A percentile compares a stretch with the other conserved stretches of the same genome.
phyloP scores from a whole-genome alignment of 2,888 invertebrate species.

The Eueremaeus valkanovi region DNA sequence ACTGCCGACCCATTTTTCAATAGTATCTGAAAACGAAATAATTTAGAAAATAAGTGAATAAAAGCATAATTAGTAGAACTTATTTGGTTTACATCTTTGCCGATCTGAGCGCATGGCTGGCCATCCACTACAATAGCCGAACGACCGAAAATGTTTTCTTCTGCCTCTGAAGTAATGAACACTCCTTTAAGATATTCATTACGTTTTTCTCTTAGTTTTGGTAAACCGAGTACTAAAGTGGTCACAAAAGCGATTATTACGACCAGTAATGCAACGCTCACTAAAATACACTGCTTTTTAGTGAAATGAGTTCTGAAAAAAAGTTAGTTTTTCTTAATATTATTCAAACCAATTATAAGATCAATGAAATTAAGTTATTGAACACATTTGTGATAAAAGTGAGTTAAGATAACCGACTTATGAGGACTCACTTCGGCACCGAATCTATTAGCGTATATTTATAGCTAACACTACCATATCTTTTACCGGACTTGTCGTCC shows the following conservation, averaged over 20 bases:
- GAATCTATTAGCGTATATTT: slow-evolving; percentile 31
- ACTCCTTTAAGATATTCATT: slow-evolving; percentile 42
- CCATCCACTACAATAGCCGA: slow-evolving; percentile 70
- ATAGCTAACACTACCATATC: slow-evolving; percentile 34
- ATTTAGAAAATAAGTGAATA: not conserved
- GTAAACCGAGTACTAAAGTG: slow-evolving; percentile 45
- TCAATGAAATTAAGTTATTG: too few species aligned
- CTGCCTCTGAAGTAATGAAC: slow-evolving; percentile 39
- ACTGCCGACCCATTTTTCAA: slow-evolving; percentile 59
- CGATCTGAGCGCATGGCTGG: slow-evolving; percentile 67
- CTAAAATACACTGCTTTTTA: slow-evolving; percentile 44
- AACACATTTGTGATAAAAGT: too few species aligned
- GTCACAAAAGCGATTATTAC: slow-evolving; percentile 42
- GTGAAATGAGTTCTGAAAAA: slow-evolving; percentile 45
- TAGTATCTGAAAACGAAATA: slow-evolving; percentile 49
- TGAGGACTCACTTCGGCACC: slow-evolving; percentile 26
- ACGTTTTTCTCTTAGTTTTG: slow-evolving; percentile 42
- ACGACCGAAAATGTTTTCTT: not conserved
- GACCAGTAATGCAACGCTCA: slow-evolving; percentile 40
- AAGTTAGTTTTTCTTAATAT: not conserved
- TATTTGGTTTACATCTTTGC: slow-evolving; percentile 59
- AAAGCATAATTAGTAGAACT: too few species aligned
- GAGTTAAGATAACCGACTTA: too few species aligned
- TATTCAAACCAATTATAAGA: not conserved
- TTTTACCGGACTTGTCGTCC: slow-evolving; percentile 8